Percentiles rank a stretch among this genome's conserved stretches.
phyloP scores from a whole-genome alignment of 2,888 invertebrate genomes.

The Pheosia tremula region DNA sequence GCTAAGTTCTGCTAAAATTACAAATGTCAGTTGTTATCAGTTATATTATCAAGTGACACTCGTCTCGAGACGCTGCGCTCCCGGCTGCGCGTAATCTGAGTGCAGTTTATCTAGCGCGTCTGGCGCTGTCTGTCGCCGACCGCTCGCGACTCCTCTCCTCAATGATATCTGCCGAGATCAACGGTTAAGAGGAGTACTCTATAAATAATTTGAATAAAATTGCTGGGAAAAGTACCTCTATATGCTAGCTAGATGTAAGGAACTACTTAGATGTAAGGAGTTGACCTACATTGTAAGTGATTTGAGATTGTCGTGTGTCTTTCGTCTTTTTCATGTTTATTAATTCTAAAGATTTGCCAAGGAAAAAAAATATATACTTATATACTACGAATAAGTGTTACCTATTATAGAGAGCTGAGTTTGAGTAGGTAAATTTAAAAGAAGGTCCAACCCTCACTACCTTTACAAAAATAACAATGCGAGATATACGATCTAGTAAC shows the following conservation, averaged over 20 bases:
- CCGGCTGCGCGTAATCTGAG: background rate
- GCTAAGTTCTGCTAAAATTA: background rate
- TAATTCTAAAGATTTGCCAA: no score
- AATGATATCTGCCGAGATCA: background rate
- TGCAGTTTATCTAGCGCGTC: conserved; percentile 3
- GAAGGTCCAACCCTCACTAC: no score
- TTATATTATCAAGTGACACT: background rate
- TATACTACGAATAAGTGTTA: no score
- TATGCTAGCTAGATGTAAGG: background rate
- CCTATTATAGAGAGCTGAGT: no score
- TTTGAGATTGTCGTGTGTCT: background rate
- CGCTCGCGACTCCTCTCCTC: background rate
- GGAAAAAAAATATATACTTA: no score
- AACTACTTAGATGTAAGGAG: no score
- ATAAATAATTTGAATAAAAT: background rate
- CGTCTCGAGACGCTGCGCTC: background rate
- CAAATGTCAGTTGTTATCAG: background rate
- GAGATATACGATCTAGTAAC: background rate
- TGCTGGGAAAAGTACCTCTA: no score
- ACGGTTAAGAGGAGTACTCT: background rate
- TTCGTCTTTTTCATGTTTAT: background rate
- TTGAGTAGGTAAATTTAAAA: no score
- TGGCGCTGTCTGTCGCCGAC: background rate
- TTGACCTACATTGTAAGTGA: no score
- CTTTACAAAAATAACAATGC: no score